Evolutionary conservation across 2,888 invertebrate genomes (phyloP), one percentile per base, ranked within the genome.

Genomic region (Dioctria rufipes): DNA sequence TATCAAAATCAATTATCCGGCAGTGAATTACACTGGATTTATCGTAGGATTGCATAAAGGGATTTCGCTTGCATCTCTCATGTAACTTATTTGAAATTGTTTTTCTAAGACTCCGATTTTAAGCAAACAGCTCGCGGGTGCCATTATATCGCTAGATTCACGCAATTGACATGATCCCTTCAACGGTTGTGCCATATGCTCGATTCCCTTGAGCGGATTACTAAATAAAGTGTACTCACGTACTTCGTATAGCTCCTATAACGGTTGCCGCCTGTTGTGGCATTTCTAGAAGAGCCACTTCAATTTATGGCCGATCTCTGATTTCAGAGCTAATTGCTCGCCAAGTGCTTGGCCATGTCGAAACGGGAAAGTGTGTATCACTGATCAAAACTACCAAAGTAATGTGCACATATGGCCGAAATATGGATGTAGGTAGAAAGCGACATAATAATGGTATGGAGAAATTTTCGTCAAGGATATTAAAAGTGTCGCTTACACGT

Each of bases 261-360:
- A 54, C 39, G 61, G 3, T 11, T n/a, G n/a, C 63, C 46, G 46
- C 54, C 77, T 46, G 49, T 63, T 42, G 77, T 77, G 63, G 77
- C 77, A 25, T 77, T 77, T 77, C 46, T 11, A 80, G 80, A 71
- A 69, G 54, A 75, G 67, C 80, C 82, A 80, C 82, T 82, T 80
- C 78, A 80, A 80, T 80, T 82, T 82, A 82, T 75, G 82, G n/a
- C 61, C 65, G 80, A 82, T 80, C 82, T 82, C 82, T 82, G 82
- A 80, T 82, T 82, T 82, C 82, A 80, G 78, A 82, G 82, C 82
- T 82, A 82, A 82, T 82, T 82, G 82, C 82, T 82, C 61, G 75
- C 78, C 78, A 82, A 80, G 80, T 80, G 82, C 73, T 58, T 54
- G 78, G 3, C 77, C 54, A 78, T 78, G 66, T 66, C 78, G 66